Evolutionary conservation across 2,888 invertebrate genomes (phyloP).

Genomic region (Apantesis nais): DNA sequence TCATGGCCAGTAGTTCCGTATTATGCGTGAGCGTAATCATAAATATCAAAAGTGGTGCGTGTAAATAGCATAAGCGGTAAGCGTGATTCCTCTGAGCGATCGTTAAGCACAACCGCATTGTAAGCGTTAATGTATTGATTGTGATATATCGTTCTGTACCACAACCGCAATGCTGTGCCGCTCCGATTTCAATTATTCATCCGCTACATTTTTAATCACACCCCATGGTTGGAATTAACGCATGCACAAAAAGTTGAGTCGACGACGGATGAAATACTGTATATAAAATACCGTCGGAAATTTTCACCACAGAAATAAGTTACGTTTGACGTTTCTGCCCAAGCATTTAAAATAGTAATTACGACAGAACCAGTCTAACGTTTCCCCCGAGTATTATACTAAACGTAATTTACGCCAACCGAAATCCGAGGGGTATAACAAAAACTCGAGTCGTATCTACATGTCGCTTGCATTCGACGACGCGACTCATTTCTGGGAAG

Average conservation of each 20-base stretch:
- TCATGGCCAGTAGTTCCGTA: constrained; percentile 61
- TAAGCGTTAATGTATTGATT: constrained; percentile 73
- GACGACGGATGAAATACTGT: constrained; percentile 32
- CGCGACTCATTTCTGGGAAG: constrained; percentile 85
- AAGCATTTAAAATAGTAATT: constrained; percentile 83
- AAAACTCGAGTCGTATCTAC: constrained; percentile 68
- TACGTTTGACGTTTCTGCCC: constrained; percentile 80
- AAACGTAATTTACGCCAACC: constrained; percentile 82
- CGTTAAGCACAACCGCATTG: constrained; percentile 70
- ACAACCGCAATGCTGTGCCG: constrained; percentile 54
- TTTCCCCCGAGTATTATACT: constrained; percentile 80
- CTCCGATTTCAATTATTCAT: constrained; percentile 67
- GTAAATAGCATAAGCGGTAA: constrained; percentile 65
- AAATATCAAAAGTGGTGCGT: constrained; percentile 68
- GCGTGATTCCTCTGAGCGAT: constrained; percentile 68
- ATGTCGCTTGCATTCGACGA: constrained; percentile 83
- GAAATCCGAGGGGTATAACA: constrained; percentile 75
- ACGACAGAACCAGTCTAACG: constrained; percentile 80
- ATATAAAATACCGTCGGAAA: constrained; percentile 57
- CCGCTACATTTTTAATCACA: constrained; percentile 56
- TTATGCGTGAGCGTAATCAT: constrained; percentile 72
- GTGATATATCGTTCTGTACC: constrained; percentile 60
- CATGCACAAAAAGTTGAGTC: constrained; percentile 17
- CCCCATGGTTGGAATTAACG: constrained; percentile 32
- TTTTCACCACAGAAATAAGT: constrained; percentile 73